These are phyloP conservation scores for mouse (Mus musculus) DNA, from an alignment of 2,113 vertebrate genomes.

Conservation along the genomic window GRCm39 chr11:31689501-31690000, in stretches of 20 bases:
- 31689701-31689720: neutral
- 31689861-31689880: neutral
- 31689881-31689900: neutral
- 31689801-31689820: neutral
- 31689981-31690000: neutral
- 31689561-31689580: neutral
- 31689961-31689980: neutral
- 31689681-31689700: too few relatives aligned
- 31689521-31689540: neutral
- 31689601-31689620: rapidly evolving
- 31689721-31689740: neutral
- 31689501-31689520: neutral
- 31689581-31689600: neutral
- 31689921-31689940: neutral
- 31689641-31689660: neutral
- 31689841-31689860: rapidly evolving
- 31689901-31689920: neutral
- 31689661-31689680: neutral
- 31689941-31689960: neutral
- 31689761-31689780: neutral
- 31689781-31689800: neutral
- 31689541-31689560: neutral
- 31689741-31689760: neutral
- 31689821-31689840: rapidly evolving
- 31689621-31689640: too few relatives aligned